phyloP scores from a whole-genome alignment of 2,113 vertebrate species.

The Sapayoa aenigma region DNA sequence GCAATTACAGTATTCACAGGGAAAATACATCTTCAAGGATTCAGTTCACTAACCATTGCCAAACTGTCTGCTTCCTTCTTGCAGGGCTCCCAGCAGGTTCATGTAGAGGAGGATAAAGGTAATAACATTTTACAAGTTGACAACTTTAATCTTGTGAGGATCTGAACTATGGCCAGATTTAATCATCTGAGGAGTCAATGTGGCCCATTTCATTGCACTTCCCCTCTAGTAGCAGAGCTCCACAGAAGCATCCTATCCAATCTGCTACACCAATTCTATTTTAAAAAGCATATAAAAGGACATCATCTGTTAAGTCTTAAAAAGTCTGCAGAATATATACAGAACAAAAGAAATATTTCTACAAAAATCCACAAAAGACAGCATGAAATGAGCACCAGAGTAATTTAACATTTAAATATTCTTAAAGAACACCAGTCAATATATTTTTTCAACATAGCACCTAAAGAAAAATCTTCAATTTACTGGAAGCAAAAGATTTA shows the following conservation, averaged over 20 bases:
- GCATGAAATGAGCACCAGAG: background rate
- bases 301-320: background rate
- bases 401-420: background rate
- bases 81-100: background rate
- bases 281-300: background rate
- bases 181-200: background rate
- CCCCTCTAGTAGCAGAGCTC: background rate
- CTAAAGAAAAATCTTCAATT: background rate
- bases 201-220: background rate
- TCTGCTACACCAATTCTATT: background rate
- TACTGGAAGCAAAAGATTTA: background rate
- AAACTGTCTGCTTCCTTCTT: background rate
- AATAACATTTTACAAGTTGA: background rate
- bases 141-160: conserved; percentile 5
- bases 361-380: background rate
- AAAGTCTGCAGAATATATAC: background rate
- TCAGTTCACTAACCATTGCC: background rate
- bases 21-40: background rate
- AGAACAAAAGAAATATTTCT: background rate
- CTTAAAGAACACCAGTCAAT: background rate
- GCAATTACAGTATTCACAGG: background rate
- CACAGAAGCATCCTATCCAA: background rate
- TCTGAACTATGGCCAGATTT: background rate
- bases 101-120: background rate
- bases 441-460: background rate